Base-by-base conservation (phyloP, 1,140 invertebrate species). In the Hyposmocoma kahamanoa region DNA sequence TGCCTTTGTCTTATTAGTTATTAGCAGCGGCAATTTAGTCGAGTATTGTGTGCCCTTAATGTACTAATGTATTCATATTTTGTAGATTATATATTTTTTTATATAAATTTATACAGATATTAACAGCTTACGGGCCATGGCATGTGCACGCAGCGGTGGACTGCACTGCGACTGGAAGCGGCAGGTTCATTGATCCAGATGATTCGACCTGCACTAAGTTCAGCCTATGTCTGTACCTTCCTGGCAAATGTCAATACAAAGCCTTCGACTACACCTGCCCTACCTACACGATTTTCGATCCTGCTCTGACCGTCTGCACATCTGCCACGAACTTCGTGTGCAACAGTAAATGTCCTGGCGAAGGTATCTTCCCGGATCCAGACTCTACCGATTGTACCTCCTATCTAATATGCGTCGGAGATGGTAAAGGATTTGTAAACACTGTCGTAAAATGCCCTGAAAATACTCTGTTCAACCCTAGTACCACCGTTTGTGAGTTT, bases 251-350 rank as follows among this genome's bases (percentile, higher is more conserved):
- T n/a, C n/a, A n/a, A n/a, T 73, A 54, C 42, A 3, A 62, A 0
- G 15, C 60, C 2, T 78, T 73, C 60, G 60, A 75, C 38, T 76
- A 72, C 42, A 39, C 51, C 1, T 81, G 77, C 19, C 74, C 77
- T 0, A 53, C 58, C 1, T 69, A 71, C 5, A 69, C 71, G 0
- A 26, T 81, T 1, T 81, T 78, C 43, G 72, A 68, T 22, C 71
- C 72, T 0, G 46, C 50, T 0, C 44, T 51, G 0, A 11, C 44
- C 0, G 41, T 13, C 3, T 78, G 74, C 39, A 70, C 71, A 0
- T 46, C 56, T 6, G 22, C 60, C 1, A 42, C 53, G 0, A 62
- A 65, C 45, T 53, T 56, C 50, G 39, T 28, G 0, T 60, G 56
- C 38, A 56, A 55, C 34, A 26, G 6, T 11, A 11, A 6, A 11